Evolutionary conservation across 2,797 vertebrate genomes (phyloP), one percentile per base, ranked within the genome.

Genomic region (Oryzias sinensis): DNA sequence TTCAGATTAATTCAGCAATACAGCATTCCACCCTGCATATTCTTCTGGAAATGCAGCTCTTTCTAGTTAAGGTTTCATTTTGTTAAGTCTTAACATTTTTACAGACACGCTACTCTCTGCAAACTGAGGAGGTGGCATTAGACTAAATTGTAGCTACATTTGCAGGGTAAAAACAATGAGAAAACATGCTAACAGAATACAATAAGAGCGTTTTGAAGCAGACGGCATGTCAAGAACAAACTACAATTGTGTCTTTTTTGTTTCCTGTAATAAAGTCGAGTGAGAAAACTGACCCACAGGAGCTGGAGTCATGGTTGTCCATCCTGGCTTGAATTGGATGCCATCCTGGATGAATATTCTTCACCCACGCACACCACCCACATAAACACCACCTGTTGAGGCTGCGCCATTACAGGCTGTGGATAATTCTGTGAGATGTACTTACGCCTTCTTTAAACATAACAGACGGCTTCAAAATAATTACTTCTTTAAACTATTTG

Each of bases 361-460:
- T 68, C 79, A 22, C 80, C 79, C 83, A 86, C 81, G 63, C 83
- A 86, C 81, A 62, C 79, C 74, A 70, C 85, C 79, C 84, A 86
- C 88, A 59, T 27, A 62, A 54, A 64, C 70, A 82, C 81, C 81
- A 77, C 78, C 81, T 87, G 81, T 77, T 73, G 64, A 75, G 59
- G 70, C 68, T 72, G 57, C 59, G 56, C 61, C 49, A 56, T 74
- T 68, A 65, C 65, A 77, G 55, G 53, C 59, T 78, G 59, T 17
- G n/a, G 49, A 22, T 62, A 40, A 15, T 33, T 74, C 44, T 66
- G 73, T 63, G 49, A 63, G 60, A 55, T 69, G 55, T 49, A 61
- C 33, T 68, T 53, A 18, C 4, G 20, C 43, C 40, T 53, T 37
- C 41, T 66, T 59, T 33, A 14, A 60, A 74, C n/a, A 54, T 9